Conservation (phyloP, 2,113 vertebrate species). For the Chitala chitala region DNA sequence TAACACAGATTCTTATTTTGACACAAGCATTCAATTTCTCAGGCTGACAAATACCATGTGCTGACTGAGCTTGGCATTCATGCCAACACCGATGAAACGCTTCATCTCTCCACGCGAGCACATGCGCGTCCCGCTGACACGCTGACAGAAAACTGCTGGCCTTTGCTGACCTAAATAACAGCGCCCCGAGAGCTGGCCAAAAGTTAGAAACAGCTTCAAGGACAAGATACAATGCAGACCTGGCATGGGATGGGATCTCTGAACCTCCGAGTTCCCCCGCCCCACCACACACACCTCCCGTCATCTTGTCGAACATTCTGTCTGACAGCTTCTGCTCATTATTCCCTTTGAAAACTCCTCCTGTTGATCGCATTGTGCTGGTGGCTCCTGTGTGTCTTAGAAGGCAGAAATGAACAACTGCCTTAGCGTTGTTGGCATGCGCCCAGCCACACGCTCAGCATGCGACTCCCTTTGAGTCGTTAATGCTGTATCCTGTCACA, state of each 20-base stretch:
- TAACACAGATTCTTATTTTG: neutral
- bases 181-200: too few species aligned
- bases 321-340: neutral
- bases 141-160: neutral
- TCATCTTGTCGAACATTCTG: neutral
- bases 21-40: neutral
- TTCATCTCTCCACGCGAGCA: neutral
- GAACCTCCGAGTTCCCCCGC: too few species aligned
- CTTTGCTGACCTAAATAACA: too few species aligned
- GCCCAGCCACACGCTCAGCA: neutral
- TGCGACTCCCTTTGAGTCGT: neutral
- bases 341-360: neutral
- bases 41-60: neutral
- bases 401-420: neutral
- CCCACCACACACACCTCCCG: too few species aligned
- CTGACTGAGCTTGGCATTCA: slow-evolving; percentile 5
- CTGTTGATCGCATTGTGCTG: neutral
- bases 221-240: too few species aligned
- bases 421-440: too few species aligned
- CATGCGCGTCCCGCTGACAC: neutral
- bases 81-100: neutral
- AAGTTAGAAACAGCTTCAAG: too few species aligned
- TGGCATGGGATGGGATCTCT: too few species aligned
- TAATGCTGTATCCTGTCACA: neutral
- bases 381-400: neutral